Conservation (phyloP, 2,888 invertebrate genomes). For the Antitype chi region DNA sequence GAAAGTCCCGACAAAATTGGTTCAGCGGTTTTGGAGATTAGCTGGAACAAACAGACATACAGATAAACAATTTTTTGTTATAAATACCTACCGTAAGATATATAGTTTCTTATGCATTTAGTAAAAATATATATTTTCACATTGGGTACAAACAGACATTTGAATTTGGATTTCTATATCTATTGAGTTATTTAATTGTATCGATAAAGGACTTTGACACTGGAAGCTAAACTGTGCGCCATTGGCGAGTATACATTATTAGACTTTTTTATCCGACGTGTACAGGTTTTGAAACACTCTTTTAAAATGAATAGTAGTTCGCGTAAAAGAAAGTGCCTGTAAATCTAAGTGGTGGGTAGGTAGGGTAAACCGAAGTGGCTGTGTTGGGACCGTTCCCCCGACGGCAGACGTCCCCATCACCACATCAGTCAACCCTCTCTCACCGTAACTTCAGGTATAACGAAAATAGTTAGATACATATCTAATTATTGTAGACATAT, state of each 20-base stretch:
- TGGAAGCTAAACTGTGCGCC: neutral
- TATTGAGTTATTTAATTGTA: too few species aligned
- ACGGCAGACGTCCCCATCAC: neutral
- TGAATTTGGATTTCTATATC: too few species aligned
- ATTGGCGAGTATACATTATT: neutral
- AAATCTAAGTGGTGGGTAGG: neutral
- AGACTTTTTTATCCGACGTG: too few species aligned
- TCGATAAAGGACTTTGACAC: neutral
- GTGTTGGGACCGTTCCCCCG: neutral
- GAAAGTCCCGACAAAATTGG: too few species aligned
- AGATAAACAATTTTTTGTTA: too few species aligned
- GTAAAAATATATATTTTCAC: too few species aligned
- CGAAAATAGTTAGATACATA: neutral
- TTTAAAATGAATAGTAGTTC: neutral
- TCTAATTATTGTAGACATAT: neutral
- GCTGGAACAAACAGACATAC: too few species aligned
- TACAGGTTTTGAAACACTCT: neutral
- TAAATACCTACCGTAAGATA: too few species aligned
- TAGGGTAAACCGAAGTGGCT: neutral
- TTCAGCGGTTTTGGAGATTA: too few species aligned
- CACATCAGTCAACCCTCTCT: neutral
- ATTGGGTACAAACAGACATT: too few species aligned
- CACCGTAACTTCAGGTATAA: constrained; percentile 11
- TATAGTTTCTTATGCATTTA: too few species aligned
- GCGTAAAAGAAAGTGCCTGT: neutral